Conservation (phyloP, 2,113 vertebrate species). For the Cochlearius cochlearius region DNA sequence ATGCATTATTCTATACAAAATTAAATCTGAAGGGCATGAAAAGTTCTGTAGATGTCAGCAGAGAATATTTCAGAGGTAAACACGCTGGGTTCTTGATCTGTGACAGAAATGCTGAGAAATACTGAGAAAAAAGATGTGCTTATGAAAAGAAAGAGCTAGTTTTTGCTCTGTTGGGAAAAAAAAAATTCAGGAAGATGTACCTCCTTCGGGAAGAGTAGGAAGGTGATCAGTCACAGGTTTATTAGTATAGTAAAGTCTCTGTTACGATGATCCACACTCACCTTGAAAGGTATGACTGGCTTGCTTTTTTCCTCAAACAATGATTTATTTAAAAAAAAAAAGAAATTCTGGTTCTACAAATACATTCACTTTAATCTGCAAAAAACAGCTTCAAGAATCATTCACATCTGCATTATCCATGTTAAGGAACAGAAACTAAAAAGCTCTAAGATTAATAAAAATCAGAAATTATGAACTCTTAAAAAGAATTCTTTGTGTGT, state of each 20-base stretch:
- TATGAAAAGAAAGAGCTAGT: neutral
- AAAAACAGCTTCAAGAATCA: neutral
- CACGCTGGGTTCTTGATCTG: neutral
- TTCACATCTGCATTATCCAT: neutral
- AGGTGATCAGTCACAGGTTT: neutral
- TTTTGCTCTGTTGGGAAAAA: neutral
- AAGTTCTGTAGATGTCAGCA: constrained; percentile 1
- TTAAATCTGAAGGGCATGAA: neutral
- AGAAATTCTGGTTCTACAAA: neutral
- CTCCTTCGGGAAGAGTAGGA: neutral
- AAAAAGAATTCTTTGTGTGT: neutral
- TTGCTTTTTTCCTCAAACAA: neutral
- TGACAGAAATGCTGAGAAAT: neutral
- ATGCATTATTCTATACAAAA: constrained; percentile 11
- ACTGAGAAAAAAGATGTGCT: neutral
- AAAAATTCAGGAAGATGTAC: neutral
- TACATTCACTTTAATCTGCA: neutral
- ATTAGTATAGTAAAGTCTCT: neutral
- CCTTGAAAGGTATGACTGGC: neutral
- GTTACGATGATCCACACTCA: neutral
- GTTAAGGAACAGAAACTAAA: neutral
- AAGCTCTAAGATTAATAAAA: neutral
- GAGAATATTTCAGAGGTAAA: constrained; percentile 7
- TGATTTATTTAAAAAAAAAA: neutral
- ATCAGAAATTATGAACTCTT: neutral